Evolutionary conservation across 2,113 vertebrate genomes (phyloP).

Genomic region (Phalacrocorax pelagicus): DNA sequence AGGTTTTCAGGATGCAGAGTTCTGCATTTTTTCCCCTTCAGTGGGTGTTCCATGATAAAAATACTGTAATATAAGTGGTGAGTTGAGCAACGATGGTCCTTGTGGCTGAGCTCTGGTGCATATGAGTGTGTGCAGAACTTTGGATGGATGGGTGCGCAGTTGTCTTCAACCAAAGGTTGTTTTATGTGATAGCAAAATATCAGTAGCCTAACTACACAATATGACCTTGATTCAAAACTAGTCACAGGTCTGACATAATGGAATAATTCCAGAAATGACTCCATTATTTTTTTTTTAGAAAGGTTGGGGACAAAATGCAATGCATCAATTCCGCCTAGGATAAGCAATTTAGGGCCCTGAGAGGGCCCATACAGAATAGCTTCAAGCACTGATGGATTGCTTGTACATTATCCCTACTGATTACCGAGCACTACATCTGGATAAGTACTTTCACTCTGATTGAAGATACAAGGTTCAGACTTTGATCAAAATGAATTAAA

Average conservation of each 20-base stretch:
- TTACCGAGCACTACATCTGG: slow-evolving; percentile 31
- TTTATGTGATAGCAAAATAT: not conserved
- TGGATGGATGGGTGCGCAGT: rapidly evolving
- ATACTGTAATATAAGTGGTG: not conserved
- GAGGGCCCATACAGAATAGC: not conserved
- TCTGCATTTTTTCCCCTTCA: not conserved
- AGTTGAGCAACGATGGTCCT: not conserved
- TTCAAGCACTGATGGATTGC: slow-evolving; percentile 27
- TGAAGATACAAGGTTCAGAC: slow-evolving; percentile 22
- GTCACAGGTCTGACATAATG: not conserved
- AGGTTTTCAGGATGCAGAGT: not conserved
- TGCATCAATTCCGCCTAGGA: not conserved
- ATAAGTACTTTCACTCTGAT: slow-evolving; percentile 30
- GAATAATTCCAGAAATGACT: not conserved
- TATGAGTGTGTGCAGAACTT: not conserved
- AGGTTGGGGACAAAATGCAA: not conserved
- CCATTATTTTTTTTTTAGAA: not conserved
- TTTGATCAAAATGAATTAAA: slow-evolving; percentile 50
- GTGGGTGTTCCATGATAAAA: not conserved
- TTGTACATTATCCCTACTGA: slow-evolving; percentile 36
- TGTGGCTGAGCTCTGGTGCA: not conserved
- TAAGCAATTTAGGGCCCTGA: slow-evolving; percentile 3
- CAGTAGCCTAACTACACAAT: not conserved
- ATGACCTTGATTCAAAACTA: not conserved
- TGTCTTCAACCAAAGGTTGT: not conserved